A percentile compares a stretch with the other conserved stretches of the same genome.
Evolutionary conservation across 2,888 invertebrate genomes (phyloP).

Genomic region (Nephrotoma guestfalica): DNA sequence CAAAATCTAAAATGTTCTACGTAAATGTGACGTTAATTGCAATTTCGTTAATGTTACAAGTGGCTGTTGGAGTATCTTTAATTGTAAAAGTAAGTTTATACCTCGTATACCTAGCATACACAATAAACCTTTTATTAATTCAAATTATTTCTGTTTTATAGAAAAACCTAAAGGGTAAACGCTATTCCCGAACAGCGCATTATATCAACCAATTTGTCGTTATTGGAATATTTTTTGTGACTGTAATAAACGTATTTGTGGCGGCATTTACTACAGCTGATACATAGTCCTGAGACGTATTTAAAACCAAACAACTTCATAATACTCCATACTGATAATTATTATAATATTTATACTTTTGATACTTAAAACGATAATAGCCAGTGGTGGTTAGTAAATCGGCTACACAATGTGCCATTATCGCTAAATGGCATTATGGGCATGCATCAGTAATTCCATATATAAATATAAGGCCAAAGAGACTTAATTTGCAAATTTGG

Average conservation of each 20-base stretch:
- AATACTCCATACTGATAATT: not conserved
- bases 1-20: conserved; percentile 41
- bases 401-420: not conserved
- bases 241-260: not conserved
- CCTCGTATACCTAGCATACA: not conserved
- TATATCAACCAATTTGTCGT: not conserved
- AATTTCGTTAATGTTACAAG: conserved; percentile 45
- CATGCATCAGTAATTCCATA: not conserved
- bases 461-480: not conserved
- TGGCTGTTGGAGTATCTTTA: conserved; percentile 43
- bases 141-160: not conserved
- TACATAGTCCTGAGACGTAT: not conserved
- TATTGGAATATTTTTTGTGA: not conserved
- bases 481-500: not conserved
- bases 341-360: not conserved
- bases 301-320: not conserved
- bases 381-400: not conserved
- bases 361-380: not conserved
- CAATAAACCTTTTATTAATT: too few species aligned
- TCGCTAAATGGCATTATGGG: not conserved
- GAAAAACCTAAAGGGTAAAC: not conserved
- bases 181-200: not conserved
- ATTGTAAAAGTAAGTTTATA: conserved; percentile 39
- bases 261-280: not conserved
- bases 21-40: conserved; percentile 41